Percentiles rank a stretch among this genome's conserved stretches.
Evolutionary conservation across 1,140 invertebrate genomes (phyloP).

Genomic region (Bombus balteatus): DNA sequence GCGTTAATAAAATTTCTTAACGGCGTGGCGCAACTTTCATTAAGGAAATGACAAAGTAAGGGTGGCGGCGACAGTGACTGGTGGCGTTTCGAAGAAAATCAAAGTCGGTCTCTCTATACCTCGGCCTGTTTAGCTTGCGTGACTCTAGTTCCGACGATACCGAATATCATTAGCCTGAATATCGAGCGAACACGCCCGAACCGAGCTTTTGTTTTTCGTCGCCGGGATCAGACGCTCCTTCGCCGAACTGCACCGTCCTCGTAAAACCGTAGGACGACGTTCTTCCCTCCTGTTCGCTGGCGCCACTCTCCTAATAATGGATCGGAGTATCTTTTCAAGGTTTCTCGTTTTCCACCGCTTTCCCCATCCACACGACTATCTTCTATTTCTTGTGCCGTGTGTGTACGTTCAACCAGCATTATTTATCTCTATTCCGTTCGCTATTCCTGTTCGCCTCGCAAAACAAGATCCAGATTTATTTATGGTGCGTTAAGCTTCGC

Average conservation of each 20-base stretch:
- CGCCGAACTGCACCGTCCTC: neutral
- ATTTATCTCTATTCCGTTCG: neutral
- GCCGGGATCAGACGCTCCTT: neutral
- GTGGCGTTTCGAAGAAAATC: neutral
- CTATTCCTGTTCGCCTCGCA: neutral
- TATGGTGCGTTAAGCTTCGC: too few species aligned
- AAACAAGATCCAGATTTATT: too few species aligned
- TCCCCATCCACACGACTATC: too few species aligned
- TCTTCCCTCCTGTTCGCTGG: neutral
- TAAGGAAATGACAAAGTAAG: neutral
- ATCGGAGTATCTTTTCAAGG: neutral
- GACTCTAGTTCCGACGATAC: constrained; percentile 30
- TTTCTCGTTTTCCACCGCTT: neutral
- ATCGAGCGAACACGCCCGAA: constrained; percentile 39
- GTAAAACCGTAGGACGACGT: neutral
- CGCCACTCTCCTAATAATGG: constrained; percentile 32
- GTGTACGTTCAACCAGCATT: neutral
- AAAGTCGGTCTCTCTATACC: constrained; percentile 43
- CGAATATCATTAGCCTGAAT: constrained; percentile 58
- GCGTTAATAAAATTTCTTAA: constrained; percentile 16
- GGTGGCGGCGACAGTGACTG: neutral
- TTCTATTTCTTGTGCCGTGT: too few species aligned
- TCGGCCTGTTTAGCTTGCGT: constrained; percentile 33
- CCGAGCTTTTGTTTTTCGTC: constrained; percentile 40
- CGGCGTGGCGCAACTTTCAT: constrained; percentile 14